Evolutionary conservation across 2,797 vertebrate species (phyloP).

Genomic region (Cuculus canorus): DNA sequence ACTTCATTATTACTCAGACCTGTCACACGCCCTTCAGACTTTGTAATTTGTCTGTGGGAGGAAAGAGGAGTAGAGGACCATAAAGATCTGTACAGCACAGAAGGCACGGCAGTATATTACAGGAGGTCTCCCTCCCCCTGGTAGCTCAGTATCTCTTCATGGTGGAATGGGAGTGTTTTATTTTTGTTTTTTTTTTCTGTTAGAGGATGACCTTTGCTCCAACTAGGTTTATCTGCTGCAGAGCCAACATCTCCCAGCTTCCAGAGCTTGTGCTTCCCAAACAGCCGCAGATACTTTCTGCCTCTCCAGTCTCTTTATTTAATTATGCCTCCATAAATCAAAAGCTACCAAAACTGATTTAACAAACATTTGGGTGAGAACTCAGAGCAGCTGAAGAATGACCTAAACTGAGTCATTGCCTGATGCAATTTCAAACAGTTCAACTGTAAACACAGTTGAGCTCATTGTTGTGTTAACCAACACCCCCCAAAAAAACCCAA

Average conservation of each 20-base stretch:
- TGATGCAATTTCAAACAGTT: slow-evolving; percentile 39
- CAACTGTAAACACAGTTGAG: slow-evolving; percentile 28
- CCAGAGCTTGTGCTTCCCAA: neutral
- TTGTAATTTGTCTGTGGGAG: neutral
- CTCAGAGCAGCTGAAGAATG: slow-evolving; percentile 14
- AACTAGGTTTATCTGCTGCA: slow-evolving; percentile 10
- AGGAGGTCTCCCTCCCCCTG: slow-evolving; percentile 18
- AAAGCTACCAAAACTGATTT: neutral
- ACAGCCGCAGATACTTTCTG: slow-evolving; percentile 29
- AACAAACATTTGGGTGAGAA: slow-evolving; percentile 52
- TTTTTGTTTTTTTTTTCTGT: slow-evolving; percentile 68
- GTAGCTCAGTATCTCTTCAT: slow-evolving; percentile 39
- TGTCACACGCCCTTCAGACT: neutral
- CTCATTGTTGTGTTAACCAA: neutral
- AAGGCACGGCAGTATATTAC: neutral
- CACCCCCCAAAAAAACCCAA: neutral
- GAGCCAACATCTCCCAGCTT: slow-evolving; percentile 13
- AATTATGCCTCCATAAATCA: slow-evolving; percentile 47
- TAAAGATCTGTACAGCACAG: neutral
- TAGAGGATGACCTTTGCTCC: slow-evolving; percentile 55
- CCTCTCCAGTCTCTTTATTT: slow-evolving; percentile 19
- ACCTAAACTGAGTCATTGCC: slow-evolving; percentile 30
- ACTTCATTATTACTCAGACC: neutral
- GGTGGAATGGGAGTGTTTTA: slow-evolving; percentile 31
- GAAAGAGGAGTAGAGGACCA: neutral